Conservation (phyloP, 2,888 invertebrate genomes). For the Tetramorium bicarinatum region DNA sequence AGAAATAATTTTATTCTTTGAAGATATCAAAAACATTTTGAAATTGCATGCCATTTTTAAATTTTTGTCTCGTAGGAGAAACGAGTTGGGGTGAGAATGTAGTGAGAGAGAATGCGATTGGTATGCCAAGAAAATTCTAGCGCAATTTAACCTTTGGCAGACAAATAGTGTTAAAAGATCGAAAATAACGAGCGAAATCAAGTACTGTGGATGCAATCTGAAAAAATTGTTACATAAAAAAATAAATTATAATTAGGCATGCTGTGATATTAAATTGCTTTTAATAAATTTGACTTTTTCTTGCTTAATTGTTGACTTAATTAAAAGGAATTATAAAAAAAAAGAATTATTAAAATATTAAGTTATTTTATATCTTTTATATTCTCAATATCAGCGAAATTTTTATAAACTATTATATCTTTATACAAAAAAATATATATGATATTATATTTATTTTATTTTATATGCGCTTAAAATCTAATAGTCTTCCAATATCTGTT, state of each 20-base stretch:
- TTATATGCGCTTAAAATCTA: slow-evolving; percentile 49
- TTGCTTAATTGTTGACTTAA: too few species aligned
- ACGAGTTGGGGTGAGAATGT: slow-evolving; percentile 41
- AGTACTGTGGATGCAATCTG: neutral
- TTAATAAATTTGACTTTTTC: neutral
- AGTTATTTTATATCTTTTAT: neutral
- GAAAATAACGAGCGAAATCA: slow-evolving; percentile 1
- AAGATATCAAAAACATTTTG: slow-evolving; percentile 41
- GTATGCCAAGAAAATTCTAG: slow-evolving; percentile 36
- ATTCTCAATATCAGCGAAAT: slow-evolving; percentile 12
- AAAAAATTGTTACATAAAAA: neutral
- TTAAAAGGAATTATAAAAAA: neutral
- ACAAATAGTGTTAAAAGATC: slow-evolving; percentile 25
- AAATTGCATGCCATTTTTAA: slow-evolving; percentile 42
- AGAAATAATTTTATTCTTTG: slow-evolving; percentile 17
- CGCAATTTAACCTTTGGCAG: slow-evolving; percentile 30
- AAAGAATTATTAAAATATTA: neutral
- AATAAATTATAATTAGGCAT: neutral
- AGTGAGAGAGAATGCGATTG: slow-evolving; percentile 43
- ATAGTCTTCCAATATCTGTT: slow-evolving; percentile 55
- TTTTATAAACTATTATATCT: slow-evolving; percentile 16
- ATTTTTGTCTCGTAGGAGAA: slow-evolving; percentile 39
- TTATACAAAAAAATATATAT: slow-evolving; percentile 22
- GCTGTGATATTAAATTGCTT: neutral
- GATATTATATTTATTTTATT: slow-evolving; percentile 48